These are phyloP conservation scores for Stenoptilia bipunctidactyla DNA, from an alignment of 2,888 invertebrate species.

Conservation along the genomic window DNA sequence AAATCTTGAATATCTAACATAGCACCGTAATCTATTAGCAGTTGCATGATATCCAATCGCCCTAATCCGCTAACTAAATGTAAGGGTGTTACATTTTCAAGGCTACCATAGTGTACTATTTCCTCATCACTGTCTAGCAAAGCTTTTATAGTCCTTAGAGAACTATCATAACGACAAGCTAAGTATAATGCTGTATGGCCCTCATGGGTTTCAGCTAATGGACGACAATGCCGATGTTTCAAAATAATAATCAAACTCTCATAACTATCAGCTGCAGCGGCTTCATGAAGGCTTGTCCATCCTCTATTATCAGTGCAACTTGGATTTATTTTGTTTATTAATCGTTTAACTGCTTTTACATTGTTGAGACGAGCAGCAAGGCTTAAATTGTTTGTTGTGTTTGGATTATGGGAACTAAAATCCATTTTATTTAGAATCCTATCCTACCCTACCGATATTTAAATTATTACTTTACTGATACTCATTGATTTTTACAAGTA, in stretches of 20 bases:
- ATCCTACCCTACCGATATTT: no score
- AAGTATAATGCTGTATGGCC: conserved; percentile 61
- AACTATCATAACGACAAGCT: conserved; percentile 43
- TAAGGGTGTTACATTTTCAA: conserved; percentile 56
- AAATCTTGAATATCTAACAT: conserved; percentile 53
- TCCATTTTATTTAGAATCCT: no score
- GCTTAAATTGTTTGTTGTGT: conserved; percentile 51
- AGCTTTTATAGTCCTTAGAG: conserved; percentile 38
- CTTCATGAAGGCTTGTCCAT: conserved; percentile 67
- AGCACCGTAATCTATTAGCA: conserved; percentile 50
- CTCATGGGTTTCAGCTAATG: conserved; percentile 52
- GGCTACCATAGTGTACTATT: conserved; percentile 54
- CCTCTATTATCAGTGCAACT: conserved; percentile 64
- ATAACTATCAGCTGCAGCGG: conserved; percentile 50
- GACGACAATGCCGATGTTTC: conserved; percentile 37
- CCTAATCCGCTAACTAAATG: conserved; percentile 53
- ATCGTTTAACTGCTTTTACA: conserved; percentile 31
- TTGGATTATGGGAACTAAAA: conserved; percentile 65
- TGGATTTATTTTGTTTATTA: conserved; percentile 53
- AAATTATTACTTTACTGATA: no score
- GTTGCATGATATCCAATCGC: conserved; percentile 38
- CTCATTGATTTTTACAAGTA: no score
- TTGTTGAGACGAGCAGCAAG: conserved; percentile 56
- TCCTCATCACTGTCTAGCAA: conserved; percentile 41
- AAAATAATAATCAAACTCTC: conserved; percentile 44